Base-by-base conservation (phyloP, 2,888 invertebrate species). In the Carcina quercana region DNA sequence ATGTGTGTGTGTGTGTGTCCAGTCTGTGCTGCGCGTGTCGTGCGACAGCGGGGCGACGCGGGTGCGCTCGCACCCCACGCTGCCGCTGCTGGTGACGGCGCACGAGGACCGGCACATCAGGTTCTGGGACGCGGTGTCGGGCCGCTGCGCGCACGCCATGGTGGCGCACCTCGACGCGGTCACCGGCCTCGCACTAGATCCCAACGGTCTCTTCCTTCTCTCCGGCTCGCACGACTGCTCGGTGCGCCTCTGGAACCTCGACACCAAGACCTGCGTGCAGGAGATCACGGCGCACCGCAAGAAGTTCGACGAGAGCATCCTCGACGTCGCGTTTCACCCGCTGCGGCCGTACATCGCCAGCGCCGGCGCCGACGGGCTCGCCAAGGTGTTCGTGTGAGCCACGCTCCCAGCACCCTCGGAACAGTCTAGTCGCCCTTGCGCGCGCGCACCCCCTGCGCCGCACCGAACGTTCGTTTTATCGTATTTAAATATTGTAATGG, bases 261-360 rank as follows among this genome's bases (percentile, higher is more conserved):
- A 99, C 86, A 97, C 95, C 85, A 97, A 97, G 86, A 96, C 97
- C 40, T 99, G 99, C 87, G 96, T 99, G 58, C 99, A 99, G 82
- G 99, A 99, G 85, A 98, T 99, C 70, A 98, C 98, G 32, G 97
- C 98, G 53, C 99, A 99, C 86, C 92, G 98, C 62, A 99, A 98
- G 86, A 99, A 99, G 87, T 97, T 97, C 86, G 98, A 99, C 83
- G 98, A 98, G 86, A 95, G 97, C 73, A 98, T 99, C 85, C 91
- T 97, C 68, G 97, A 97, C 76, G 99, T 99, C 52, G 98, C 98
- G 61, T 99, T 99, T 90, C 99, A 99, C 87, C 97, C 98, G 57
- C 92, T 97, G 55, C 93, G 97, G 86, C 97, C 98, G 49, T 97
- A 95, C 83, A 98, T 99, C 70, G 99, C 98, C 49, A 97, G 97